Conservation (phyloP, 1,140 invertebrate genomes). For the Bacillus rossius region DNA sequence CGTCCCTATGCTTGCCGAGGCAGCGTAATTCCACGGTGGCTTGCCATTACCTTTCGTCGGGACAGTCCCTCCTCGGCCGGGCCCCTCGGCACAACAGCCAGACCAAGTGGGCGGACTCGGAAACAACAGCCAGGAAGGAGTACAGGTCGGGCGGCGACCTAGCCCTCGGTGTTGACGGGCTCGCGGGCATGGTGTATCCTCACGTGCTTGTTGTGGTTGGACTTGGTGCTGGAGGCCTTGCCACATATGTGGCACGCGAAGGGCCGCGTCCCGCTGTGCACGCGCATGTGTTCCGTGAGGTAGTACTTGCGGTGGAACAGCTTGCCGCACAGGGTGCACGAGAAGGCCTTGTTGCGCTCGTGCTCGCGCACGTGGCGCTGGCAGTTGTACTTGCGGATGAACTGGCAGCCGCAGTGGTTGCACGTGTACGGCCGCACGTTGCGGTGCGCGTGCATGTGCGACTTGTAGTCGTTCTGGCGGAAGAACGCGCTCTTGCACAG, state of each 20-base stretch:
- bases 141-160: no score
- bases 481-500: conserved; percentile 78
- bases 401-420: conserved; percentile 90
- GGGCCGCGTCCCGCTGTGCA: conserved; percentile 77
- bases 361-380: conserved; percentile 87
- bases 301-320: conserved; percentile 83
- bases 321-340: conserved; percentile 82
- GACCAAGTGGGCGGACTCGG: no score
- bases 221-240: conserved; percentile 79
- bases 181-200: conserved; percentile 83
- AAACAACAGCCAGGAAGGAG: no score
- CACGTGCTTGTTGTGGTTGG: conserved; percentile 83
- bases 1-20: no score
- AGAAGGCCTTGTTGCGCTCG: conserved; percentile 80
- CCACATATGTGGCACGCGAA: conserved; percentile 82
- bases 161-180: conserved; percentile 62
- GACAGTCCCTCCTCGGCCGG: no score
- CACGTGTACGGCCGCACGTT: conserved; percentile 79
- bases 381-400: conserved; percentile 90
- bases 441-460: conserved; percentile 79
- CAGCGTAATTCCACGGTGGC: no score
- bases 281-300: conserved; percentile 76
- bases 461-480: conserved; percentile 67
- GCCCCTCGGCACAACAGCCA: no score
- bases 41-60: no score